Conservation (phyloP, 2,113 vertebrate species). For the Carlito syrichta region DNA sequence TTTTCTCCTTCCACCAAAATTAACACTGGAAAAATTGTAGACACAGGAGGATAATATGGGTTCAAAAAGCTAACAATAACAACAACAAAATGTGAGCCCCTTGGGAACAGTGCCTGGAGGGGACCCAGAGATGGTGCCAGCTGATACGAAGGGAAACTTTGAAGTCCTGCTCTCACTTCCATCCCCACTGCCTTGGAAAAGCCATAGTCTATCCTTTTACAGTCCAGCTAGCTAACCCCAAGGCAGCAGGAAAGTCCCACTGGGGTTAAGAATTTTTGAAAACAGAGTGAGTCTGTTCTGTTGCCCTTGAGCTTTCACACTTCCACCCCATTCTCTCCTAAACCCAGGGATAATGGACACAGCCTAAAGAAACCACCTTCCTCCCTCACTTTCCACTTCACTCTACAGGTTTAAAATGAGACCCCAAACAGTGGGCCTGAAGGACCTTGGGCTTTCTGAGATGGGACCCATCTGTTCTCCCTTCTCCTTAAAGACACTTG, state of each 20-base stretch:
- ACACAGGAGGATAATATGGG: neutral
- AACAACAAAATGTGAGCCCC: neutral
- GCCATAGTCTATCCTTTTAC: neutral
- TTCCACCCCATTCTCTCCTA: neutral
- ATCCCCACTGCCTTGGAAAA: neutral
- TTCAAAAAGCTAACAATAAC: neutral
- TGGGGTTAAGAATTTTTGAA: neutral
- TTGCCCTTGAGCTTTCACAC: neutral
- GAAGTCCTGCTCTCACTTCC: neutral
- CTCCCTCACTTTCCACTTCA: neutral
- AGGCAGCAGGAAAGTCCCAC: neutral
- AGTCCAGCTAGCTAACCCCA: neutral
- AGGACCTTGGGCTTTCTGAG: neutral
- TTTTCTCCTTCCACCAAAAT: neutral
- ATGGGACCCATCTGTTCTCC: neutral
- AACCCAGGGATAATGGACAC: neutral
- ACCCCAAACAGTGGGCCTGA: neutral
- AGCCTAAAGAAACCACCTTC: neutral
- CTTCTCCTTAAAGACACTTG: neutral
- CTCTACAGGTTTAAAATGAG: neutral
- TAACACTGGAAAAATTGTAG: neutral
- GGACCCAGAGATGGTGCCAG: neutral
- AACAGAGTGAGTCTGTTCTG: neutral
- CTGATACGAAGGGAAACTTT: neutral
- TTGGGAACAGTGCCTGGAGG: neutral